Conservation (phyloP, 2,888 invertebrate species). For the Zaprionus obscuricornis region DNA sequence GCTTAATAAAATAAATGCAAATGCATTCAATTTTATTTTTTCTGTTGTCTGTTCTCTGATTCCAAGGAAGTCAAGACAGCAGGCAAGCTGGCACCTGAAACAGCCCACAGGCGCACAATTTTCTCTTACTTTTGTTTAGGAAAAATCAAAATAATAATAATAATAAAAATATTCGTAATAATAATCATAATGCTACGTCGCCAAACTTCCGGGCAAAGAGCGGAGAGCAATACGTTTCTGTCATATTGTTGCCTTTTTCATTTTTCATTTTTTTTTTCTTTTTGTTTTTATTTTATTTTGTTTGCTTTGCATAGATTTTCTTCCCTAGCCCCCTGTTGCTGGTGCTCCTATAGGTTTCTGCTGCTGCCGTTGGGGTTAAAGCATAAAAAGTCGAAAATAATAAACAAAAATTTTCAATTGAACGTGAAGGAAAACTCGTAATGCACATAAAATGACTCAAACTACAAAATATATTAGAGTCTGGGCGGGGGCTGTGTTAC, state of each 20-base stretch:
- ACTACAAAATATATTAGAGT: conserved; percentile 21
- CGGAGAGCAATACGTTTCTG: not conserved
- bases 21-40: conserved; percentile 18
- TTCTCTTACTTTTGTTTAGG: conserved; percentile 33
- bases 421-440: conserved; percentile 77
- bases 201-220: conserved; percentile 71
- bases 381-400: conserved; percentile 77
- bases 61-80: too few relatives aligned
- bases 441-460: conserved; percentile 65
- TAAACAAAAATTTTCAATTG: conserved; percentile 76
- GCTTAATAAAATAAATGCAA: conserved; percentile 28
- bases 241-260: conserved; percentile 21
- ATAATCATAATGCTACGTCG: conserved; percentile 39
- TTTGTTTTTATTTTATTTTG: conserved; percentile 10
- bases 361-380: conserved; percentile 64
- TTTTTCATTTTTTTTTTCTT: not conserved
- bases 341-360: too few relatives aligned
- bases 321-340: conserved; percentile 15
- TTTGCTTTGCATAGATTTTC: conserved; percentile 7
- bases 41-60: conserved; percentile 28
- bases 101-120: conserved; percentile 18
- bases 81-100: conserved; percentile 49
- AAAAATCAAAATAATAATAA: conserved; percentile 43
- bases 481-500: not conserved
- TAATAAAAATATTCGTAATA: conserved; percentile 24